Percentiles rank a stretch among this genome's conserved stretches.
Evolutionary conservation across 2,113 vertebrate genomes (phyloP).

Genomic region (Conger conger): DNA sequence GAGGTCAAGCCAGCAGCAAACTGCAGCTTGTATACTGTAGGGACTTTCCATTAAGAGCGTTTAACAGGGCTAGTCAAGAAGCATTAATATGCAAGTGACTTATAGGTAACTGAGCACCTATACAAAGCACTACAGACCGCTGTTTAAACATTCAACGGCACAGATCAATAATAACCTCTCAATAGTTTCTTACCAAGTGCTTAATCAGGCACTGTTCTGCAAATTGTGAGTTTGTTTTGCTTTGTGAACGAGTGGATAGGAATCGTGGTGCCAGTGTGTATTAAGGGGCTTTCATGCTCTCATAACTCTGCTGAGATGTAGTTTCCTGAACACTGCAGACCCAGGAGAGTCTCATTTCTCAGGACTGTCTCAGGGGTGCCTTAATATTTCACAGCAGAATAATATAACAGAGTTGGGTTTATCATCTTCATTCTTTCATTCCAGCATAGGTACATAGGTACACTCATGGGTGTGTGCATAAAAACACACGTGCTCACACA

Average conservation of each 20-base stretch:
- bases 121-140: neutral
- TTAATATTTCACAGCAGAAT: conserved; percentile 64
- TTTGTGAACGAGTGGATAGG: conserved; percentile 5
- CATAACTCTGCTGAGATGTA: neutral
- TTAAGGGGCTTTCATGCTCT: neutral
- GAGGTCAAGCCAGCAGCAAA: neutral
- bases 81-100: neutral
- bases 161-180: neutral
- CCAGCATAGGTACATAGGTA: neutral
- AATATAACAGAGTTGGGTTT: neutral
- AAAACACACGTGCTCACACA: neutral
- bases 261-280: neutral
- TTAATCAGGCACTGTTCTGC: neutral
- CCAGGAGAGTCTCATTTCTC: conserved; percentile 25
- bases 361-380: conserved; percentile 56
- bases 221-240: neutral
- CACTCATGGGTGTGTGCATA: neutral
- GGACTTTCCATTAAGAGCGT: neutral
- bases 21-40: neutral
- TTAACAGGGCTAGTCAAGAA: neutral
- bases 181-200: neutral
- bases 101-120: neutral
- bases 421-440: neutral
- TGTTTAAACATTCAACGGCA: neutral
- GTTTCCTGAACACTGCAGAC: conserved; percentile 22